phyloP scores from a whole-genome alignment of 35 echinoderm and acorn worm species.

The Ophiothrix spiculata region DNA sequence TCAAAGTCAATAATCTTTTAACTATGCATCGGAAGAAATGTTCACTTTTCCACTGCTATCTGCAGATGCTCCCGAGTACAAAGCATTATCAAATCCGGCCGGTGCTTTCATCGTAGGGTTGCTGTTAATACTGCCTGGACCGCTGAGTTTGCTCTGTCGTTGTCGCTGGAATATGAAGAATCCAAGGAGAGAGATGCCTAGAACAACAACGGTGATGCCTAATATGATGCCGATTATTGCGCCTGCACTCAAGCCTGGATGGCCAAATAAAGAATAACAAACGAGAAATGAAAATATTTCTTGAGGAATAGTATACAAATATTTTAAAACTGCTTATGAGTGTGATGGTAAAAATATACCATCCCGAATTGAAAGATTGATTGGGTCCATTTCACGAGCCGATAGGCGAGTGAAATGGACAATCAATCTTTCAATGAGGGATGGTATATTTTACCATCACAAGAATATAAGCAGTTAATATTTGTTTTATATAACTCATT shows the following conservation, averaged over 20 bases:
- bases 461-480: no score
- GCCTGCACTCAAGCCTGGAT: constrained; percentile 46
- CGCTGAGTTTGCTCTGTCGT: constrained; percentile 3
- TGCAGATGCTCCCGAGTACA: constrained; percentile 39
- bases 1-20: no score
- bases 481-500: no score
- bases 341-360: no score
- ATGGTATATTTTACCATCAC: no score
- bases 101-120: constrained; percentile 17
- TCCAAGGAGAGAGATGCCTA: constrained; percentile 14
- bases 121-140: background rate
- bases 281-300: no score
- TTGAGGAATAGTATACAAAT: no score
- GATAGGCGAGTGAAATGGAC: no score
- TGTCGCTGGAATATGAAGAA: constrained; percentile 44
- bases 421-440: no score
- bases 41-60: background rate
- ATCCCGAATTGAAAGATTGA: no score
- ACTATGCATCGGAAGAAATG: constrained; percentile 10
- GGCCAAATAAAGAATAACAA: constrained; percentile 14
- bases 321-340: no score
- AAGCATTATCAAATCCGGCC: constrained; percentile 77
- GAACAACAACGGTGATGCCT: constrained; percentile 25
- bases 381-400: no score
- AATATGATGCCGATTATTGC: constrained; percentile 66